Conservation (phyloP, 2,888 invertebrate species). For the Morinoia aosen region DNA sequence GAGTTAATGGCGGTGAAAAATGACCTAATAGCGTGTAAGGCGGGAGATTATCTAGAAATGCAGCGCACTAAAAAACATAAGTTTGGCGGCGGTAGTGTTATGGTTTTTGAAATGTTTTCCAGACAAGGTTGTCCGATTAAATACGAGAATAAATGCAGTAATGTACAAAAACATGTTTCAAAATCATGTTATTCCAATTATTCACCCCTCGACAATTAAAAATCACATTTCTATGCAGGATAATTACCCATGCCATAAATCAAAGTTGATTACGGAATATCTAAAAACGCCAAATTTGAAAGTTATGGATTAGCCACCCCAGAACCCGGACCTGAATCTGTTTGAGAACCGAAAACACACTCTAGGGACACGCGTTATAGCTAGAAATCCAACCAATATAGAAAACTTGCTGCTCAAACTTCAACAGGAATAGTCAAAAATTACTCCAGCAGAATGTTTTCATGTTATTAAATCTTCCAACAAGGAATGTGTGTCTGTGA, state of each 20-base stretch:
- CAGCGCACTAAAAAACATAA: not conserved
- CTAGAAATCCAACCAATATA: too few relatives aligned
- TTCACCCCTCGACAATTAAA: too few relatives aligned
- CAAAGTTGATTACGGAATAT: not conserved
- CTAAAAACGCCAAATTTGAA: too few relatives aligned
- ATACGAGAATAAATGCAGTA: not conserved
- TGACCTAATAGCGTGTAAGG: not conserved
- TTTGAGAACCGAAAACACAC: not conserved
- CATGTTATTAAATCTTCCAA: too few relatives aligned
- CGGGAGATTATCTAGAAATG: not conserved
- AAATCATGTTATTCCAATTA: not conserved
- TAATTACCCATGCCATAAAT: not conserved
- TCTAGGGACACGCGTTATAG: too few relatives aligned
- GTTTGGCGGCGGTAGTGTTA: not conserved
- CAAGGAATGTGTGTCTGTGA: too few relatives aligned
- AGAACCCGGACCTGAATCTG: not conserved
- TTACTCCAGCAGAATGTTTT: too few relatives aligned
- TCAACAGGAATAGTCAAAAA: too few relatives aligned
- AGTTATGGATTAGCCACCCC: not conserved
- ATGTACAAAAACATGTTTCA: not conserved
- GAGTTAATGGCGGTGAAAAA: not conserved
- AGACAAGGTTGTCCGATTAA: not conserved
- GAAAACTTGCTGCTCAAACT: too few relatives aligned
- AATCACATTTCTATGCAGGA: too few relatives aligned
- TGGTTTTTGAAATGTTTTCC: not conserved